A percentile compares a stretch with the other conserved stretches of the same genome.
Conservation (phyloP, 92 coral and sea anemone genomes). For the Siderastrea radians region DNA sequence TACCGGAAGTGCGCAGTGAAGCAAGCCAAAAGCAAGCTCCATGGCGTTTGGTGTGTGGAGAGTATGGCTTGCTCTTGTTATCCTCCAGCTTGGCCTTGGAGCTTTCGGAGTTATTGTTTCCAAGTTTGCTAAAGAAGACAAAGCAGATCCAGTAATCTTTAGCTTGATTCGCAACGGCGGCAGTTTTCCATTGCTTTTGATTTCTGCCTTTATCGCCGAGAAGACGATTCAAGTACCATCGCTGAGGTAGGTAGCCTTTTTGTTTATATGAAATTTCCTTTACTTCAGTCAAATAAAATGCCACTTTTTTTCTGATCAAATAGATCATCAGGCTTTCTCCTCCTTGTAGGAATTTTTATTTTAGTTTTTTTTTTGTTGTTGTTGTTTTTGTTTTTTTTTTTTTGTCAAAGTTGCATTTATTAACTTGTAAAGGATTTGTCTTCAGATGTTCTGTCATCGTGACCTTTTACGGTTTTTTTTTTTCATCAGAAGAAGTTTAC, state of each 20-base stretch:
- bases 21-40: not conserved
- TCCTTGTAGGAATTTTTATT: no score
- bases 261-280: not conserved
- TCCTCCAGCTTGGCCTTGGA: slow-evolving; percentile 83
- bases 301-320: not conserved
- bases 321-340: no score
- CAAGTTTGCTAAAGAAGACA: slow-evolving; percentile 80
- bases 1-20: slow-evolving; percentile 1
- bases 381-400: no score
- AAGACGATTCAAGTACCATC: slow-evolving; percentile 68
- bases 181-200: slow-evolving; percentile 77
- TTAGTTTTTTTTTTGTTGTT: no score
- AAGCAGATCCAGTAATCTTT: slow-evolving; percentile 83
- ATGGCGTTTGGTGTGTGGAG: slow-evolving; percentile 70
- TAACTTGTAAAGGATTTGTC: no score
- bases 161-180: slow-evolving; percentile 82
- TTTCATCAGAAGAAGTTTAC: no score
- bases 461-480: no score
- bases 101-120: slow-evolving; percentile 85
- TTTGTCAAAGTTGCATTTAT: no score
- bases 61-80: slow-evolving; percentile 80
- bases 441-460: no score
- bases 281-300: not conserved
- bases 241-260: slow-evolving; percentile 44
- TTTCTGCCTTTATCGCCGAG: slow-evolving; percentile 81